Evolutionary conservation across 2,797 vertebrate genomes (phyloP), one percentile per base, ranked within the genome.

Genomic region (Alauda arvensis): DNA sequence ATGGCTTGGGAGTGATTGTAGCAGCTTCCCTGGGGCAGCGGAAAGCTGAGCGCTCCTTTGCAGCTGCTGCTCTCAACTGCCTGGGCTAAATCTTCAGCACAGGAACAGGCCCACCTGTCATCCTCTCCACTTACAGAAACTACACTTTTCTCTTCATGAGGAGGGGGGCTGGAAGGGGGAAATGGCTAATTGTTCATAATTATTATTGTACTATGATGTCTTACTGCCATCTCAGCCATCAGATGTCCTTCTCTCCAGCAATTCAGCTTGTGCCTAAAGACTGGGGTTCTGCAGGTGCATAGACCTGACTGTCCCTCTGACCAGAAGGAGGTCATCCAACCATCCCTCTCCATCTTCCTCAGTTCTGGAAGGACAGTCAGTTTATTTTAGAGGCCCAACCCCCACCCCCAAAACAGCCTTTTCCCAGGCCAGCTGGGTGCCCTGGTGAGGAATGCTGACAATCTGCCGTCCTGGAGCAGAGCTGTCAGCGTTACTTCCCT

Each of bases 401-500:
- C 75, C 55, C 61, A 26, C 10, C 5, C 37, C 10, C 34, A 13
- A 68, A 68, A 74, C 74, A 45, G 90, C 85, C 82, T 94, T 96
- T 95, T 95, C 94, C 93, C 95, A 95, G 94, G 95, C 95, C 92
- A 46, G 93, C 59, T n/a, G 89, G 75, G 78, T 95, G 93, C 94
- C 95, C 91, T 34, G 90, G 94, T 93, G 91, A 96, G 95, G 97
- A 97, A 98, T 96, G 96, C 92, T 69, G 93, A 94, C 95, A 95
- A 97, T 95, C 91, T 93, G 88, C 94, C 18, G 9, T 40, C 87
- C 57, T 28, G 91, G 95, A 95, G 88, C 77, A 4, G 89, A 93
- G 94, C 96, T 97, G 96, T 98, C 97, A 97, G 92, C 90, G 6
- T 96, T 91, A 93, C 94, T 93, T 94, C 91, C 89, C 89, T 81